Base-by-base conservation (phyloP, 2,888 invertebrate species). In the Mamestra brassicae region DNA sequence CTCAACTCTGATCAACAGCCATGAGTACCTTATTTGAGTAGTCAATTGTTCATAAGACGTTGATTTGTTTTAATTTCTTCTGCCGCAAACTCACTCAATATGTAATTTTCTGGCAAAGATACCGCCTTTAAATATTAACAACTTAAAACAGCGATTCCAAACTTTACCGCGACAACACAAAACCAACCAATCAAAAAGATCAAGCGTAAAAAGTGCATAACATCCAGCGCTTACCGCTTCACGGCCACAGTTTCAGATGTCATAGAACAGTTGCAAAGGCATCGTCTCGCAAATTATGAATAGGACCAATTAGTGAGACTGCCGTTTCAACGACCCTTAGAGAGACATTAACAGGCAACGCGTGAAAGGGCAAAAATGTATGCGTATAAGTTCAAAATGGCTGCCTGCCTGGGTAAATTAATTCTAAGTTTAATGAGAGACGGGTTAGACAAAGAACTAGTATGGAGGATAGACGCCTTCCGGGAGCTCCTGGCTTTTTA, bases 251-350 rank as follows among this genome's bases (percentile, higher is more conserved):
- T 26, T 62, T 57, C 71, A 71, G 76, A 78, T 80, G 77, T 73
- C 81, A 81, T 77, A 81, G 26, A 26, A 26, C 26, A 26, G 77
- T 76, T 73, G 79, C 79, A 80, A 86, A 83, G 74, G 79, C 81
- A 80, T 82, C 85, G 76, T 78, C 84, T 81, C 80, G 58, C 77
- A 58, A 78, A 85, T 87, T 87, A 89, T 90, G 90, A 90, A 90
- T 90, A 88, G 88, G 78, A 79, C 89, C 89, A 90, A 90, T 90
- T 90, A 90, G 90, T 79, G 84, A 73, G 83, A 75, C 86, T 86
- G 84, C 76, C 84, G 82, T 81, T 86, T 85, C 86, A 87, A 85
- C 81, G 83, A 82, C 86, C 77, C 87, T 84, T 63, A 42, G 54
- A 68, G 62, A 67, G 71, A 75, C 83, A 85, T 86, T 87, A 86